Base-by-base conservation (phyloP, 2,888 invertebrate species). In the Dryocosmus kuriphilus region DNA sequence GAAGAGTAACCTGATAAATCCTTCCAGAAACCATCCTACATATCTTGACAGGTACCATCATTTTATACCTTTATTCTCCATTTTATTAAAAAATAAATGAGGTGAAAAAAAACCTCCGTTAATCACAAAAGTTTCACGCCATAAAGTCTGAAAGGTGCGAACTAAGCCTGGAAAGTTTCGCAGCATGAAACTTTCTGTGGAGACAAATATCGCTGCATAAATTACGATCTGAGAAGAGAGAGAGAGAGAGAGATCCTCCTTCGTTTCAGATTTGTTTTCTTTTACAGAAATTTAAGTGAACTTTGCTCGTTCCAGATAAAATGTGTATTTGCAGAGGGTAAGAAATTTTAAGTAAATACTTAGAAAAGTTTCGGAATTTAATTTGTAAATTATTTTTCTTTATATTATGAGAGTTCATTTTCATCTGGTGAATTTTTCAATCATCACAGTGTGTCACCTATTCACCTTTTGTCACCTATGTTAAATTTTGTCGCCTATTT, bases 181-280 rank as follows among this genome's bases (percentile, higher is more conserved):
- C 35, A 63, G 14, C 14, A 24, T 24, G 30, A 19, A 67, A 67
- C 24, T 71, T 71, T 71, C 9, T 14, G n/a, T 5, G 41, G 27
- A 51, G 71, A 46, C 27, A 51, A 46, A 51, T 71, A 32, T 51
- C 30, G 5, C 27, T 71, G n/a, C 14, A 46, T 67, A 27, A 67
- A 46, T 67, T 46, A 19, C 41, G 27, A 16, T 7, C 16, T 19
- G 24, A 11, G 19, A 41, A 67, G 19, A 46, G 41, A 46, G 16
- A 16, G n/a, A n/a, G n/a, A n/a, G n/a, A n/a, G n/a, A n/a, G n/a
- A n/a, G n/a, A n/a, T n/a, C n/a, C 14, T 65, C 16, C 11, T 41
- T 16, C 38, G 19, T 67, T 24, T 46, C 35, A 62, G 35, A 19
- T 30, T 62, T 61, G 14, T 24, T 24, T 57, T 11, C 24, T 57